These are phyloP conservation scores for Amiota communis DNA, from an alignment of 2,888 invertebrate genomes.

Conservation along the genomic window DNA sequence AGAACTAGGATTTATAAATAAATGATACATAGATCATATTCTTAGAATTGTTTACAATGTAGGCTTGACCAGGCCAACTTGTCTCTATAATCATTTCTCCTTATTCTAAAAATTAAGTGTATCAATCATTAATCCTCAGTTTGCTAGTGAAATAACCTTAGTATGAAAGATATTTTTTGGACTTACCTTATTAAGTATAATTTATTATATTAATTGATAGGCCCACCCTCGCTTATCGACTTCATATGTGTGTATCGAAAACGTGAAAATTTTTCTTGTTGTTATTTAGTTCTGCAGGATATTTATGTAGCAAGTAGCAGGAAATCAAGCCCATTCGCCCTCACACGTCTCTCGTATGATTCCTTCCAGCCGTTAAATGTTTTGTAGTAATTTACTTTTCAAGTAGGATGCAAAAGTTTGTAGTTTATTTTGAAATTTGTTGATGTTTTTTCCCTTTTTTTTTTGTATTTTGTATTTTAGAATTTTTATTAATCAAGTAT, in stretches of 20 bases:
- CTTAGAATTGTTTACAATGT: no score
- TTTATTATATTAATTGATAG: neutral
- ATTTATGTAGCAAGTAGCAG: conserved; percentile 12
- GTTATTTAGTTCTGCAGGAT: conserved; percentile 25
- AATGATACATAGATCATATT: no score
- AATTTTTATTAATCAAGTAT: conserved; percentile 13
- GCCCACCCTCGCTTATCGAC: neutral
- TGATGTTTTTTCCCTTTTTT: no score
- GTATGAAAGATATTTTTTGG: no score
- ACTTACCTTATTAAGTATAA: no score
- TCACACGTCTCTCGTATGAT: neutral
- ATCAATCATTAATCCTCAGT: no score
- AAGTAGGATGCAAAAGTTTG: conserved; percentile 53
- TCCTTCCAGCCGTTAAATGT: conserved; percentile 26
- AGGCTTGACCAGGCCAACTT: no score
- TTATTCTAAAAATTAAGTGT: no score
- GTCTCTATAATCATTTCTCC: no score
- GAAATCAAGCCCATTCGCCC: neutral
- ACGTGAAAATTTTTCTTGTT: conserved; percentile 24
- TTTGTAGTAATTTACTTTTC: conserved; percentile 64
- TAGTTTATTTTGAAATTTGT: conserved; percentile 11
- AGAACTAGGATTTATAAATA: no score
- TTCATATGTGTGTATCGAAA: conserved; percentile 31
- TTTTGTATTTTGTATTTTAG: no score
- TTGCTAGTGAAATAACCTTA: no score